phyloP scores from a whole-genome alignment of 2,797 vertebrate species.

The Fistularia commersonii region DNA sequence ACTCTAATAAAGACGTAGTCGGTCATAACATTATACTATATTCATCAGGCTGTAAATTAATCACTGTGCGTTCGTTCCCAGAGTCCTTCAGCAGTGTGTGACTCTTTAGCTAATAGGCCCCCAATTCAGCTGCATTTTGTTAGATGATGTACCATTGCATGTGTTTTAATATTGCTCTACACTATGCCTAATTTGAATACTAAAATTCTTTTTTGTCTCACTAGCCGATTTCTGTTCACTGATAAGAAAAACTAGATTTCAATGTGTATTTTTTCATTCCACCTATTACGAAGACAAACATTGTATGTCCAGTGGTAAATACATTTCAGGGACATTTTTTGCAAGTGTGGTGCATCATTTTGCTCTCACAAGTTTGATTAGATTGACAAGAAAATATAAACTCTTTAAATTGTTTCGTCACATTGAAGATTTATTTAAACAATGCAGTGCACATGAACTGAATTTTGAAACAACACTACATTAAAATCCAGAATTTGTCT shows the following conservation, averaged over 20 bases:
- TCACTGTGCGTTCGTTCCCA: no score
- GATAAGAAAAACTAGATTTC: constrained; percentile 32
- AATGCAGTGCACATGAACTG: constrained; percentile 17
- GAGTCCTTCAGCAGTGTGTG: no score
- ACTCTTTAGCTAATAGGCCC: no score
- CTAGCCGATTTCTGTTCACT: constrained; percentile 9
- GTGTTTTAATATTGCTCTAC: neutral
- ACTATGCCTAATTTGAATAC: constrained; percentile 12
- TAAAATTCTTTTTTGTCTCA: constrained; percentile 14
- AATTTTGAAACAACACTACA: constrained; percentile 31
- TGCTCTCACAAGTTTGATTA: constrained; percentile 11
- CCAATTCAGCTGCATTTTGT: no score
- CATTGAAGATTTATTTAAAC: constrained; percentile 19
- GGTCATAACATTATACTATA: no score
- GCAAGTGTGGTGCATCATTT: constrained; percentile 11
- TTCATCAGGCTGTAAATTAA: no score
- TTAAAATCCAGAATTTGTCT: constrained; percentile 13
- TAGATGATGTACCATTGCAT: no score
- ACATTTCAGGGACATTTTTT: constrained; percentile 21
- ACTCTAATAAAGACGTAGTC: no score
- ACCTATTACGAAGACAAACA: constrained; percentile 10
- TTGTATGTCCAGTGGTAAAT: constrained; percentile 8
- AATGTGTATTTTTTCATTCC: constrained; percentile 17
- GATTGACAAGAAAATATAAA: constrained; percentile 10
- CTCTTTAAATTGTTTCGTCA: constrained; percentile 20